Evolutionary conservation across 2,797 vertebrate genomes (phyloP).

Genomic region (Myotis pilosus): DNA sequence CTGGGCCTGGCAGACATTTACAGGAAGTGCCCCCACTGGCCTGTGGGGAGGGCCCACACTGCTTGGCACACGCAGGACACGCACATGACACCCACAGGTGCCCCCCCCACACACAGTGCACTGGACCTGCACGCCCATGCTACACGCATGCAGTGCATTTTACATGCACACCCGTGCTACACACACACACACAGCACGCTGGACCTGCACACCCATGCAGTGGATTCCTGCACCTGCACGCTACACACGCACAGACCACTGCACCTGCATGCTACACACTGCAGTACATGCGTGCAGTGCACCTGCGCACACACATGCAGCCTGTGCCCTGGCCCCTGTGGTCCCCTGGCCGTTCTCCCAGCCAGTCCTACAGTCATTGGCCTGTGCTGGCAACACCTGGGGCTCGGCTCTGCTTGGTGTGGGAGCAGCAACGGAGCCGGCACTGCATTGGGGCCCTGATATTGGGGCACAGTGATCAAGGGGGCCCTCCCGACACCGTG

Average conservation of each 20-base stretch:
- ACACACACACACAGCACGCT: background rate
- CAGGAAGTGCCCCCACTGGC: background rate
- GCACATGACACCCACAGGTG: background rate
- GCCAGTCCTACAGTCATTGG: background rate
- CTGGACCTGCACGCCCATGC: background rate
- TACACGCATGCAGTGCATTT: fast-evolving
- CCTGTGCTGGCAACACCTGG: background rate
- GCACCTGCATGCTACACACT: background rate
- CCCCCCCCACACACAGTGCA: too few species aligned
- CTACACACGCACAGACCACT: background rate
- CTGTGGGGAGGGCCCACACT: background rate
- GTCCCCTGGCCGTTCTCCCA: background rate
- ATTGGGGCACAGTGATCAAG: background rate
- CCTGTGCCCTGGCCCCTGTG: background rate
- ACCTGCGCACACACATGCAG: too few species aligned
- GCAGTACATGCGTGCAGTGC: background rate
- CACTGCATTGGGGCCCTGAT: background rate
- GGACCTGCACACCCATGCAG: background rate
- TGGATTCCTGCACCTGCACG: background rate
- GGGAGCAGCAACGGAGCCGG: background rate
- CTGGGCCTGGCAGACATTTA: background rate
- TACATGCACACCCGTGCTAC: background rate
- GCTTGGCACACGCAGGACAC: fast-evolving
- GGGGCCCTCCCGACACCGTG: fast-evolving
- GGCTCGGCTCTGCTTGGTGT: background rate